Evolutionary conservation across 2,113 vertebrate genomes (phyloP).

Genomic region (Campylomormyrus tamandua): DNA sequence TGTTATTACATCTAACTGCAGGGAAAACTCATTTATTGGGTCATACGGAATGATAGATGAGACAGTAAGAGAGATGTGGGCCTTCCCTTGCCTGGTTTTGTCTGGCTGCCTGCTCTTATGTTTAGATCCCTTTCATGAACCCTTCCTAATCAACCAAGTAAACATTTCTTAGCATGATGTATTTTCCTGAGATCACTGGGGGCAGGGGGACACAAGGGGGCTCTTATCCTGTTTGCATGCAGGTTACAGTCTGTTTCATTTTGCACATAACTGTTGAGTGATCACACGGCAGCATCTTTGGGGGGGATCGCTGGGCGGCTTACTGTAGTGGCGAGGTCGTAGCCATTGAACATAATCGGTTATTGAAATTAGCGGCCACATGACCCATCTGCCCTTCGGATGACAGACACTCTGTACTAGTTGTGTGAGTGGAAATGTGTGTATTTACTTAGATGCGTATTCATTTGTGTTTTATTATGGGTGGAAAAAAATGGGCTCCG

Average conservation of each 20-base stretch:
- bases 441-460: neutral
- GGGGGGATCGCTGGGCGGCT: neutral
- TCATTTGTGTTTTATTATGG: neutral
- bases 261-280: neutral
- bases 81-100: neutral
- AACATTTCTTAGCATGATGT: neutral
- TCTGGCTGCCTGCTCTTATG: neutral
- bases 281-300: neutral
- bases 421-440: neutral
- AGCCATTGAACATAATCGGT: neutral
- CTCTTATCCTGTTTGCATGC: neutral
- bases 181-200: neutral
- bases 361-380: neutral
- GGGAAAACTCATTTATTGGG: neutral
- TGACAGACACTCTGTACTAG: neutral
- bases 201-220: neutral
- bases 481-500: neutral
- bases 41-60: neutral
- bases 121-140: neutral
- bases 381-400: neutral
- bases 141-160: neutral
- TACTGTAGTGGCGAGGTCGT: neutral
- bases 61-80: neutral
- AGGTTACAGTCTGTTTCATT: neutral
- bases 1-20: neutral